A percentile compares a stretch with the other conserved stretches of the same genome.
phyloP scores from a whole-genome alignment of 92 coral and sea anemone genomes.

The Bergia puertoricense region DNA sequence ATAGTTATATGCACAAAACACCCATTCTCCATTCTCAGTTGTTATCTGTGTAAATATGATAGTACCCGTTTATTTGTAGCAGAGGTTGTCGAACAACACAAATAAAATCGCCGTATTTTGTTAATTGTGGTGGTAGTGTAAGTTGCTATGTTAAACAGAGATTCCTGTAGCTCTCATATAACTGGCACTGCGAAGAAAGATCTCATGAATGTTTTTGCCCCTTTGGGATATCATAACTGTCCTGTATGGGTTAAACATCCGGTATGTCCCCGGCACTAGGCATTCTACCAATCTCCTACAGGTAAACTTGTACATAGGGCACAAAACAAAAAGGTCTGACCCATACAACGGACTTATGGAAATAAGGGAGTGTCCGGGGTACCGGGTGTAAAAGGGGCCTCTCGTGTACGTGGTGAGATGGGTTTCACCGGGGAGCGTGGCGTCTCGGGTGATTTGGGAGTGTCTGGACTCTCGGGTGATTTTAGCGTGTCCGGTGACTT shows the following conservation, averaged over 20 bases:
- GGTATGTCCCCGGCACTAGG: constrained; percentile 78
- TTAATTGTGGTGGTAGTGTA: neutral
- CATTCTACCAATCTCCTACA: constrained; percentile 69
- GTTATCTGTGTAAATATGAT: neutral
- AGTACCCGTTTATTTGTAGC: neutral
- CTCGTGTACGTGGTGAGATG: constrained; percentile 79
- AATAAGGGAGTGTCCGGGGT: constrained; percentile 77
- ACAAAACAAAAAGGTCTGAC: constrained; percentile 40
- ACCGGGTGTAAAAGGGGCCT: constrained; percentile 81
- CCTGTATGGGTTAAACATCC: constrained; percentile 65
- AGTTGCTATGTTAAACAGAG: neutral
- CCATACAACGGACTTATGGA: constrained; percentile 48
- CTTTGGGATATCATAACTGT: constrained; percentile 70
- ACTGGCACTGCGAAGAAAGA: too few relatives aligned
- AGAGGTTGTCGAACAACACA: neutral
- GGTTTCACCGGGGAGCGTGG: constrained; percentile 77
- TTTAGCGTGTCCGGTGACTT: constrained; percentile 55
- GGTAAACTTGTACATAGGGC: constrained; percentile 54
- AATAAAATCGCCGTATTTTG: constrained; percentile 1
- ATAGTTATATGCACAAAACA: neutral
- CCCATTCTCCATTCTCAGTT: neutral
- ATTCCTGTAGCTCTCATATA: too few relatives aligned
- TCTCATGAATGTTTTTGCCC: too few relatives aligned
- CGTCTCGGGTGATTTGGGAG: constrained; percentile 72
- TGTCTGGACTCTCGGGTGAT: constrained; percentile 56